Conservation (phyloP, 2,797 vertebrate genomes). For the Kryptolebias ocellatus region DNA sequence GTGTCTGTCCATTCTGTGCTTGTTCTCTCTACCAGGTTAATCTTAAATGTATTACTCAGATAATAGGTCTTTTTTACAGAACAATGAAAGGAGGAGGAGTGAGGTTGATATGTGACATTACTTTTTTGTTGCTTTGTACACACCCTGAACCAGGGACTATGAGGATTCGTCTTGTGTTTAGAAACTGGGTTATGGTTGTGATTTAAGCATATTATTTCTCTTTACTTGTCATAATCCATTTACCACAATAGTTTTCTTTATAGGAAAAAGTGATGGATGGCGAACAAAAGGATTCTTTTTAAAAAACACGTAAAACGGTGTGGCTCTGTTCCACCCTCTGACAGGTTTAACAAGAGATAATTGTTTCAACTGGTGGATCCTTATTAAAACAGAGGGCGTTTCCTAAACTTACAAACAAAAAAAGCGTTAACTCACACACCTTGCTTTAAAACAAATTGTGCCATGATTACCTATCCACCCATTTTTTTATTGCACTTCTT, state of each 20-base stretch:
- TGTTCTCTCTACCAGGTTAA: conserved; percentile 76
- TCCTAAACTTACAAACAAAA: conserved; percentile 45
- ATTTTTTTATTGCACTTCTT: conserved; percentile 18
- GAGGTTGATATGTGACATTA: not conserved
- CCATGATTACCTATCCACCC: conserved; percentile 19
- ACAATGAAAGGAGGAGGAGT: not conserved
- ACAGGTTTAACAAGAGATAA: conserved; percentile 40
- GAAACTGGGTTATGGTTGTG: conserved; percentile 3
- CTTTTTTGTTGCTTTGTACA: conserved; percentile 18
- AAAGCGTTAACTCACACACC: conserved; percentile 17
- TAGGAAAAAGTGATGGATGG: conserved; percentile 1
- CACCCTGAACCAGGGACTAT: conserved; percentile 3
- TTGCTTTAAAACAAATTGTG: conserved; percentile 29
- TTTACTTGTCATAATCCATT: conserved; percentile 23
- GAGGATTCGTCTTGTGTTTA: conserved; percentile 14
- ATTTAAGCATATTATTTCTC: conserved; percentile 17
- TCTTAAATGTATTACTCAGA: conserved; percentile 80
- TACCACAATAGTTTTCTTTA: conserved; percentile 15
- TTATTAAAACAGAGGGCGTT: conserved; percentile 43
- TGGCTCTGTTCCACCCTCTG: conserved; percentile 5
- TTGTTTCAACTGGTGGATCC: conserved; percentile 33
- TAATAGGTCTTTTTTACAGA: conserved; percentile 27
- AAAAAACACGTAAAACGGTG: conserved; percentile 1
- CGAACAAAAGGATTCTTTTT: conserved; percentile 9
- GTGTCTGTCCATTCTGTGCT: conserved; percentile 51